Evolutionary conservation across 1,140 invertebrate species (phyloP), one percentile per base, ranked within the genome.

Genomic region (Bradysia coprophila): DNA sequence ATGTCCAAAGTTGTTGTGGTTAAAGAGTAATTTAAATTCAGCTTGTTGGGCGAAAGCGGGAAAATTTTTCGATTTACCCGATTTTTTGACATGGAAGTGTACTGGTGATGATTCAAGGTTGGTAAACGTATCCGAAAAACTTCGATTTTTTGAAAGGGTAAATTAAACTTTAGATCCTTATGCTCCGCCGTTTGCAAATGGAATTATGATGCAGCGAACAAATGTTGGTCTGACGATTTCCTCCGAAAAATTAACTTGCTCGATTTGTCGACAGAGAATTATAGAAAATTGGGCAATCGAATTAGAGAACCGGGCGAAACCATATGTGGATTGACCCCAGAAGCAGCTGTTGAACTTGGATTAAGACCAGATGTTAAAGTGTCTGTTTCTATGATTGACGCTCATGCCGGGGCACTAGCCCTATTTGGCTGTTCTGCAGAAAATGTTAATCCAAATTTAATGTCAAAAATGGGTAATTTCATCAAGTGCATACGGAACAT

Each of bases 121-220:
- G n/a, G n/a, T n/a, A n/a, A n/a, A n/a, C n/a, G n/a, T n/a, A n/a
- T n/a, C n/a, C n/a, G n/a, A n/a, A n/a, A n/a, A n/a, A n/a, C n/a
- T n/a, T n/a, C n/a, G 6, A 77, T 77, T 78, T 53, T 28, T 28
- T 31, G 22, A 42, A 21, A 21, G 18, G 22, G 16, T 8, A 44
- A 11, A 13, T 32, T 18, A 36, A 11, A 13, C 5, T 33, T 40
- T 16, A 38, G 91, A 50, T 96, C 91, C 0, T 62, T 93, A 4
- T 96, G 92, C 61, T 91, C 87, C 16, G 64, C 91, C 31, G 80
- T 87, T 3, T 96, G 92, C 56, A 98, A 97, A 66, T 96, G 91
- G 91, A 87, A 83, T 44, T 96, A 87, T 59, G 76, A 77, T 40
- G 63, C 70, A 28, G 65, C 64, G 0, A 64, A 64, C 20, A 56